phyloP scores from a whole-genome alignment of 2,113 vertebrate species.

The Pao palembangensis region DNA sequence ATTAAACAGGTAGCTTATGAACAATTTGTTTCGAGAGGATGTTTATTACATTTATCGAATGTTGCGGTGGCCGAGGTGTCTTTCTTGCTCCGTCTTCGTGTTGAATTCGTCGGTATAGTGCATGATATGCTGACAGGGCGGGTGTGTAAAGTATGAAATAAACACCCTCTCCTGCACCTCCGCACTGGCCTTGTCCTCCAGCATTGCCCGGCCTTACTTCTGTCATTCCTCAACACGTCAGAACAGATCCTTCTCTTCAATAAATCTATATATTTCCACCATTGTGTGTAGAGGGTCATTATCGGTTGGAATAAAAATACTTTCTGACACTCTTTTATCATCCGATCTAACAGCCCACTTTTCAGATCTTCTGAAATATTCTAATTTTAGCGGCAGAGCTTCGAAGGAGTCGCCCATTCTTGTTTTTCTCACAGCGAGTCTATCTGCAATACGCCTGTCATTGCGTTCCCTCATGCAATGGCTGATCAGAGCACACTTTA shows the following conservation, averaged over 20 bases:
- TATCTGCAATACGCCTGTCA: conserved; percentile 67
- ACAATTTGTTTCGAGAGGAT: conserved; percentile 96
- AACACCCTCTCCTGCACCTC: conserved; percentile 39
- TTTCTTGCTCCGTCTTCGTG: conserved; percentile 68
- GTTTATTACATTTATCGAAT: conserved; percentile 98
- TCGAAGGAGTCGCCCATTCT: conserved; percentile 58
- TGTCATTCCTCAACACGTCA: conserved; percentile 34
- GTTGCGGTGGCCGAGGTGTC: conserved; percentile 78
- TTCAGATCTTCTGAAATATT: conserved; percentile 63
- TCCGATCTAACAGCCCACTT: conserved; percentile 40
- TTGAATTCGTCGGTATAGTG: conserved; percentile 38
- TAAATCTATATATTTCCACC: conserved; percentile 36
- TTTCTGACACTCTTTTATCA: conserved; percentile 48
- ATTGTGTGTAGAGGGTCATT: conserved; percentile 41
- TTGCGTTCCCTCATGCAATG: conserved; percentile 62
- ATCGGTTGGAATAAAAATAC: conserved; percentile 58
- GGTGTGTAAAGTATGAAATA: conserved; percentile 56
- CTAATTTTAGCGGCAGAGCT: conserved; percentile 65
- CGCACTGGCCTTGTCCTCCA: conserved; percentile 42
- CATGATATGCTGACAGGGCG: conserved; percentile 55
- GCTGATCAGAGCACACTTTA: conserved; percentile 78
- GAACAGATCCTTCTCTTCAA: conserved; percentile 32
- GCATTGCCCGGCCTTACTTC: conserved; percentile 37
- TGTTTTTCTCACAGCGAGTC: conserved; percentile 57
- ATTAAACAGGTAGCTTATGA: conserved; percentile 99